These are phyloP conservation scores for Drosophila affinis DNA, from an alignment of 2,888 invertebrate species.

Conservation along the genomic window DNA sequence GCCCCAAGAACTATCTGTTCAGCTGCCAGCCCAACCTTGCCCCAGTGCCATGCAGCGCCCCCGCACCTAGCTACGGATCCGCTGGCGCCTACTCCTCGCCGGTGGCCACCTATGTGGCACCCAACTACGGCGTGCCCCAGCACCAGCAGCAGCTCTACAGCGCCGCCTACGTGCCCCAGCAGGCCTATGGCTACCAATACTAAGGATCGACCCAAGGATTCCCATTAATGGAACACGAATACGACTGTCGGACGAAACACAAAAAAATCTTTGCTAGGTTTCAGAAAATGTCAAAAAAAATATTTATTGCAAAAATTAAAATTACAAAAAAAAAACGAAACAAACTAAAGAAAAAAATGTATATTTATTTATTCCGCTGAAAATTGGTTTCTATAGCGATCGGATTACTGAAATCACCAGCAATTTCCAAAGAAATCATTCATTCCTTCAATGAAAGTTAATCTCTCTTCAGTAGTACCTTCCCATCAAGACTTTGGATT, in stretches of 20 bases:
- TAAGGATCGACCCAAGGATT: slow-evolving; percentile 34
- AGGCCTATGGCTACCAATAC: slow-evolving; percentile 63
- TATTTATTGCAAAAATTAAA: slow-evolving; percentile 42
- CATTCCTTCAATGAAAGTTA: neutral
- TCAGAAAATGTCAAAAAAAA: slow-evolving; percentile 54
- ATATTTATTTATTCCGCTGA: neutral
- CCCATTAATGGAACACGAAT: slow-evolving; percentile 19
- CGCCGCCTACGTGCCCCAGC: slow-evolving; percentile 66
- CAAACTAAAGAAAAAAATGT: neutral
- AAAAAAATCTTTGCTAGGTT: slow-evolving; percentile 27
- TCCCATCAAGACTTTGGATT: neutral
- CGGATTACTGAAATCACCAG: no score
- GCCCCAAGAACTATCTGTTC: slow-evolving; percentile 79
- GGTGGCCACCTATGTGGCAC: slow-evolving; percentile 66
- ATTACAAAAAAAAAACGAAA: slow-evolving; percentile 11
- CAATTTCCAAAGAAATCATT: no score
- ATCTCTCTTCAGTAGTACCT: neutral
- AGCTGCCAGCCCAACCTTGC: slow-evolving; percentile 78
- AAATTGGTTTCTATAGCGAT: neutral
- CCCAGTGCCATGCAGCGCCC: slow-evolving; percentile 73
- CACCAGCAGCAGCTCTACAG: slow-evolving; percentile 58
- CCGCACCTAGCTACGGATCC: slow-evolving; percentile 66
- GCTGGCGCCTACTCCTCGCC: slow-evolving; percentile 78
- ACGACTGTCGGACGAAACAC: slow-evolving; percentile 34
- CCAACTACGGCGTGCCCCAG: slow-evolving; percentile 73